Conservation (phyloP, 2,113 vertebrate species). For the Halichoerus grypus region DNA sequence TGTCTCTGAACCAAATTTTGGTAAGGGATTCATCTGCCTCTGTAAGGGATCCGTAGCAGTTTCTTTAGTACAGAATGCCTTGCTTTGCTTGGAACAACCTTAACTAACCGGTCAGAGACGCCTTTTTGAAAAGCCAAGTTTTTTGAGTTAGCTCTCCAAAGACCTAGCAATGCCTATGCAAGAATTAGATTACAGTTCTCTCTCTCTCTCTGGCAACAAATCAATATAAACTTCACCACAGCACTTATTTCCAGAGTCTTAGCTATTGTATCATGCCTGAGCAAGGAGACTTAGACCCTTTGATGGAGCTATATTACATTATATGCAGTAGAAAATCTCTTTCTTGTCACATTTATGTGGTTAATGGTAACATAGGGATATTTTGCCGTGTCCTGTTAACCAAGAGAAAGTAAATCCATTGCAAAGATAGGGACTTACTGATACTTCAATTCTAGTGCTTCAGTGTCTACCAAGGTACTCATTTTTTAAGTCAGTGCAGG, state of each 20-base stretch:
- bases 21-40: background rate
- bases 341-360: conserved; percentile 61
- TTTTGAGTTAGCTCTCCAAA: background rate
- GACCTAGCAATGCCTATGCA: background rate
- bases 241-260: conserved; percentile 5
- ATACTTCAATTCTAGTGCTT: conserved; percentile 67
- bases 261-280: background rate
- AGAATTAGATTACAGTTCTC: background rate
- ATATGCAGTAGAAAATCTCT: conserved; percentile 12
- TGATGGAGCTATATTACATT: conserved; percentile 6
- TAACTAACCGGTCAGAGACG: background rate
- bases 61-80: background rate
- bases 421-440: conserved; percentile 71
- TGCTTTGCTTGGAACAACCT: background rate
- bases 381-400: conserved; percentile 87
- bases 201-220: conserved; percentile 35
- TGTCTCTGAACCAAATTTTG: background rate
- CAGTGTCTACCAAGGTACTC: conserved; percentile 77
- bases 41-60: background rate
- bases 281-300: background rate
- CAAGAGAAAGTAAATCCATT: conserved; percentile 81
- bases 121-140: background rate
- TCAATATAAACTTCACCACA: background rate
- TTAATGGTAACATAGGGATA: conserved; percentile 59
- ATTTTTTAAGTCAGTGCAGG: conserved; percentile 49